Percentiles rank a stretch among this genome's conserved stretches.
Evolutionary conservation across 2,113 vertebrate species (phyloP).

Genomic region (Triplophysa dalaica): DNA sequence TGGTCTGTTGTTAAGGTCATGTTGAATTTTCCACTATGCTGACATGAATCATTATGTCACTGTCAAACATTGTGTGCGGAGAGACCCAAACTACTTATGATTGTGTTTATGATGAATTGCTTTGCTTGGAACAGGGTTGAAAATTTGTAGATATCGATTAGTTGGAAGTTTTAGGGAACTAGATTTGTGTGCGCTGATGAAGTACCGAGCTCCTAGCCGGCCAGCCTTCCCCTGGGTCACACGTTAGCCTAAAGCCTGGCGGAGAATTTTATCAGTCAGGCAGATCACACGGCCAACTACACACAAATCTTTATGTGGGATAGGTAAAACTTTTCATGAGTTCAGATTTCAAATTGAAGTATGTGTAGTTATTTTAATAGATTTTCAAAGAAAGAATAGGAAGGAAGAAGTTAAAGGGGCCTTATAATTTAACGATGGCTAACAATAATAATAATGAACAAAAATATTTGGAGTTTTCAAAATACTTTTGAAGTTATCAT

Average conservation of each 20-base stretch:
- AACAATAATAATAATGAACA: neutral
- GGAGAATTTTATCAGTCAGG: neutral
- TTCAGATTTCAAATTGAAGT: neutral
- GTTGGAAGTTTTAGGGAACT: neutral
- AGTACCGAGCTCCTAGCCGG: neutral
- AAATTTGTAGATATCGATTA: conserved; percentile 43
- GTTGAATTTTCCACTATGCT: conserved; percentile 46
- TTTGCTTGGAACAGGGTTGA: conserved; percentile 10
- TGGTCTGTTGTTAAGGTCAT: conserved; percentile 36
- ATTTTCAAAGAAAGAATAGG: neutral
- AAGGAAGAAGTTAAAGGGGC: too few species aligned
- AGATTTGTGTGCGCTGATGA: neutral
- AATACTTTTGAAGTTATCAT: too few species aligned
- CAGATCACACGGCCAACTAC: neutral
- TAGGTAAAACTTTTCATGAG: neutral
- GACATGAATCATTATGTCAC: neutral
- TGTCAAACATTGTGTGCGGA: neutral
- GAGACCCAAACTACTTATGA: neutral
- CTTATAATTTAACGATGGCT: conserved; percentile 3
- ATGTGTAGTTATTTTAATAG: neutral
- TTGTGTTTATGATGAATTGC: conserved; percentile 7
- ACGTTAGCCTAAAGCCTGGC: neutral
- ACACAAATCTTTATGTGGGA: neutral
- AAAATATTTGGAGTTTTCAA: too few species aligned
- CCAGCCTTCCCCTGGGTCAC: neutral